phyloP scores from a whole-genome alignment of 2,113 vertebrate species.

The human region GRCh38 chrX:31839501-31840000 shows the following conservation, averaged over 20 bases:
- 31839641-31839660: background rate
- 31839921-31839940: background rate
- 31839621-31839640: background rate
- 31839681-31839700: background rate
- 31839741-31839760: background rate
- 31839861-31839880: background rate
- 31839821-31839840: background rate
- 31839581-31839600: background rate
- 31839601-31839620: background rate
- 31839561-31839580: background rate
- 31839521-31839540: background rate
- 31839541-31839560: background rate
- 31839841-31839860: background rate
- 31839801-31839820: background rate
- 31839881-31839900: background rate
- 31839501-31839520: background rate
- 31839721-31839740: background rate
- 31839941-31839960: background rate
- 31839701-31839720: background rate
- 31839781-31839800: background rate
- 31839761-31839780: background rate
- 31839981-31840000: background rate
- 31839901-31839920: background rate
- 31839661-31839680: slow-evolving; percentile 5
- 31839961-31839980: background rate